Percentiles rank a stretch among this genome's conserved stretches.
Evolutionary conservation across 2,888 invertebrate genomes (phyloP).

Genomic region (Apodemia mormo): DNA sequence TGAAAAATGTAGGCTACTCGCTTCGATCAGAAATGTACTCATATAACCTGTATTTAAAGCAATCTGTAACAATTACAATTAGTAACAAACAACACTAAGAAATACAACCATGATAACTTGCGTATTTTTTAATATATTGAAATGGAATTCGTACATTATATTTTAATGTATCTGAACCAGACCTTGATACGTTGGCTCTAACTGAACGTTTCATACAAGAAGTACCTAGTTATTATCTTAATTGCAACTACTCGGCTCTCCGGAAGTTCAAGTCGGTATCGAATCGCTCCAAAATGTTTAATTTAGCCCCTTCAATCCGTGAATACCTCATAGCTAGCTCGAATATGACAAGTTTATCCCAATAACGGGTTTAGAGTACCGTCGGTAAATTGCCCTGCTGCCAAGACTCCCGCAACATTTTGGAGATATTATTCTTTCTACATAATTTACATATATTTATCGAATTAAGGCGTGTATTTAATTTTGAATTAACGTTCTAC

Average conservation of each 20-base stretch:
- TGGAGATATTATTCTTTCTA: not conserved
- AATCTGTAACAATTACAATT: no score
- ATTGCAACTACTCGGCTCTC: not conserved
- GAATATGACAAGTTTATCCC: not conserved
- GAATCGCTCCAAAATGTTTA: conserved; percentile 1
- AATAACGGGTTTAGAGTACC: not conserved
- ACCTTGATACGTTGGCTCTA: not conserved
- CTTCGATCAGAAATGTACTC: no score
- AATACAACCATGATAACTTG: no score
- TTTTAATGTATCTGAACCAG: not conserved
- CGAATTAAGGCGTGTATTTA: not conserved
- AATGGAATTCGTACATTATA: no score
- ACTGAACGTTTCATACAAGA: not conserved
- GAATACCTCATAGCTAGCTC: conserved; percentile 1
- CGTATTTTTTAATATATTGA: no score
- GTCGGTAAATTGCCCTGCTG: not conserved
- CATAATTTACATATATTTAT: not conserved
- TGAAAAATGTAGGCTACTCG: no score
- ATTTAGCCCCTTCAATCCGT: conserved; percentile 5
- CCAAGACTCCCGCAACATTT: not conserved
- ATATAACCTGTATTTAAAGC: no score
- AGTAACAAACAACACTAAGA: no score
- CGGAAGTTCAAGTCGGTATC: conserved; percentile 3
- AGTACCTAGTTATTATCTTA: not conserved
- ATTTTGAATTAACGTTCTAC: no score